These are phyloP conservation scores for Pluvianellus socialis DNA, from an alignment of 2,113 vertebrate genomes.

Conservation along the genomic window DNA sequence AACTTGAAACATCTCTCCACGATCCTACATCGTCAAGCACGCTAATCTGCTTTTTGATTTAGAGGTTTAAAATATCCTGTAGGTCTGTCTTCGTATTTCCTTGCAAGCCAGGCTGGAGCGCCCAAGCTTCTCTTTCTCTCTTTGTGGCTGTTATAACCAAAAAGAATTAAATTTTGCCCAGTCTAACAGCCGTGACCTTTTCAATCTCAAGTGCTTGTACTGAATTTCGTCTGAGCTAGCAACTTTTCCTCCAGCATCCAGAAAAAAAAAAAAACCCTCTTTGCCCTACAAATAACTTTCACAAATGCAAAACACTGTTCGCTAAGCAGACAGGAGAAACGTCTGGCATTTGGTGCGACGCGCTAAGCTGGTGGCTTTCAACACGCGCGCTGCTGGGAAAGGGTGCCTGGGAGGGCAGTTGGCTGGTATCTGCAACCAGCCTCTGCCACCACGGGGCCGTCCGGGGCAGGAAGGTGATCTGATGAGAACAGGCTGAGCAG, in stretches of 20 bases:
- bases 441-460: not conserved
- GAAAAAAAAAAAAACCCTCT: not conserved
- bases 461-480: not conserved
- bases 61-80: not conserved
- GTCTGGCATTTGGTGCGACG: not conserved
- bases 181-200: constrained; percentile 7
- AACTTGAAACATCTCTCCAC: not conserved
- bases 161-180: not conserved
- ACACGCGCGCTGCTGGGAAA: not conserved
- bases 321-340: not conserved
- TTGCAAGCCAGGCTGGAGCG: not conserved
- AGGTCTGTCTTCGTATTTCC: not conserved
- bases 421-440: not conserved
- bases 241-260: not conserved
- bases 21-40: not conserved
- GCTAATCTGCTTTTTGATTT: not conserved
- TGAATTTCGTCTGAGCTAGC: constrained; percentile 10
- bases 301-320: not conserved
- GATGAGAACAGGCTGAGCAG: not conserved
- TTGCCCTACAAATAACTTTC: constrained; percentile 10
- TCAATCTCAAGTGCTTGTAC: not conserved
- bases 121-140: not conserved
- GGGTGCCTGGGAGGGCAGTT: not conserved
- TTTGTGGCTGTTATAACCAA: not conserved
- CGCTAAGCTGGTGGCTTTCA: not conserved